Percentiles rank a stretch among this genome's conserved stretches.
Evolutionary conservation across 1,140 invertebrate genomes (phyloP).

Genomic region (Pantala flavescens): DNA sequence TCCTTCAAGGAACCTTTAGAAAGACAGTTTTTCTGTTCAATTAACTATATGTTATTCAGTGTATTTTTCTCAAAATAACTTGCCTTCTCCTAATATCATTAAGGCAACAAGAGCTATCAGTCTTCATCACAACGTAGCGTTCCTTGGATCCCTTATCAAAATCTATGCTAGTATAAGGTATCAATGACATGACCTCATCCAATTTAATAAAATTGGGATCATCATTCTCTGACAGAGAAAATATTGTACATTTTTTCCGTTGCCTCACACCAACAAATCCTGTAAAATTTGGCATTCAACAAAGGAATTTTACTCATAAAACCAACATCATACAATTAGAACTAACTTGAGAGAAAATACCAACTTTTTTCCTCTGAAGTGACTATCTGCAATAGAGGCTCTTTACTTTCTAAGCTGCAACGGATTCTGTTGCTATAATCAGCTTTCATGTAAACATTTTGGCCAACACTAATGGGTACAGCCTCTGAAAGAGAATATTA

Average conservation of each 20-base stretch:
- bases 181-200: background rate
- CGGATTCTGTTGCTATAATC: too few relatives aligned
- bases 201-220: background rate
- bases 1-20: background rate
- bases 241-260: background rate
- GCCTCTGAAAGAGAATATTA: too few relatives aligned
- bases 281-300: background rate
- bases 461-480: too few relatives aligned
- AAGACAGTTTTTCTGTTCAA: background rate
- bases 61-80: background rate
- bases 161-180: background rate
- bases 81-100: background rate
- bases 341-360: background rate
- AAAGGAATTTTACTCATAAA: background rate
- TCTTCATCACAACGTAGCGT: background rate
- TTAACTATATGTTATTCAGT: background rate
- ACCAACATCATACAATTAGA: background rate
- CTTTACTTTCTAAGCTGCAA: background rate
- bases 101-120: background rate
- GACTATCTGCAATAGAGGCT: background rate
- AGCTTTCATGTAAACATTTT: too few relatives aligned
- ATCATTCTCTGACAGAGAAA: background rate
- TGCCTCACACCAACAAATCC: background rate
- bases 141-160: background rate
- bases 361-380: background rate